These are phyloP conservation scores for Sarcoramphus papa DNA, from an alignment of 2,797 vertebrate species.

Conservation along the genomic window DNA sequence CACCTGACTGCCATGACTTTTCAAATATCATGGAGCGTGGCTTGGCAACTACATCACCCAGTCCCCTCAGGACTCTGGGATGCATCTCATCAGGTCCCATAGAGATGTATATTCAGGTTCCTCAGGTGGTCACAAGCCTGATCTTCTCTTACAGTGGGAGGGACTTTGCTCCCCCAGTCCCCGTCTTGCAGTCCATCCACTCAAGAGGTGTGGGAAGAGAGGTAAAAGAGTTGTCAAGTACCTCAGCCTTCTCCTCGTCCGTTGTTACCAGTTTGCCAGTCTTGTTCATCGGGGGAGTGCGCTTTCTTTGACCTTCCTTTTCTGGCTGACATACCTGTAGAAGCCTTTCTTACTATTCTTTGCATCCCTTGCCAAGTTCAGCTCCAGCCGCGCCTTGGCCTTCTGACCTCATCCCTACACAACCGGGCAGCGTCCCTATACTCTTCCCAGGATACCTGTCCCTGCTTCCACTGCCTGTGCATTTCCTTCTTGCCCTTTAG, in stretches of 20 bases:
- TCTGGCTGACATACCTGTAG: background rate
- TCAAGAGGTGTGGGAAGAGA: background rate
- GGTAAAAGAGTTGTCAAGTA: background rate
- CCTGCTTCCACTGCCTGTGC: background rate
- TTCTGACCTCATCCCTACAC: background rate
- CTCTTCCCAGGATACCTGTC: background rate
- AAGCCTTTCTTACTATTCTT: background rate
- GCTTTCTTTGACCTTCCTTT: background rate
- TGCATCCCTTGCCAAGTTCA: background rate
- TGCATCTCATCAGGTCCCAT: background rate
- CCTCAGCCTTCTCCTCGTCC: background rate
- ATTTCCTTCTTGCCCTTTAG: background rate
- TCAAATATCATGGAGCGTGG: no score
- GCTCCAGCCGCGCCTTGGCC: background rate
- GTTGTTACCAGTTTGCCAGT: background rate
- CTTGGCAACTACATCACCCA: no score
- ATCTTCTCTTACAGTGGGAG: background rate
- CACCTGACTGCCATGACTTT: background rate
- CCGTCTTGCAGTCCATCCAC: background rate
- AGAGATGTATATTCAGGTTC: no score
- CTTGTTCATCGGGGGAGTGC: background rate
- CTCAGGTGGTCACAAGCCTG: background rate
- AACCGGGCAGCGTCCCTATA: background rate
- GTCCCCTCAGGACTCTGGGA: background rate
- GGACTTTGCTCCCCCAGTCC: background rate